A percentile compares a stretch with the other conserved stretches of the same genome.
Evolutionary conservation across 2,888 invertebrate species (phyloP).

Genomic region (Rhagophthalmus giganteus): DNA sequence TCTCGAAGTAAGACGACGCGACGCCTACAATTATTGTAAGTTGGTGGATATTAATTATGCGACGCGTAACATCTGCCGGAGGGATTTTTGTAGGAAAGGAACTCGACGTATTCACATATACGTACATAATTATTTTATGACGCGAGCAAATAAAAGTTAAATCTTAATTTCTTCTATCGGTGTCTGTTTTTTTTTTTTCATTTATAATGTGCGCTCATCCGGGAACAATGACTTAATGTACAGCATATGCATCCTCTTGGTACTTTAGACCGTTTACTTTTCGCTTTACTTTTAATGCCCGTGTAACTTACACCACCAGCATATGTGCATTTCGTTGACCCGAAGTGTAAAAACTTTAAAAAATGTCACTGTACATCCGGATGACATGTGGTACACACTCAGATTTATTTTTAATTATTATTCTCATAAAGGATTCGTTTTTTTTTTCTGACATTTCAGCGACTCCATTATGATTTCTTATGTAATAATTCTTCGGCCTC

Average conservation of each 20-base stretch:
- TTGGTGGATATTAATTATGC: conserved; percentile 10
- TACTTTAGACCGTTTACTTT: conserved; percentile 20
- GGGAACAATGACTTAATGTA: conserved; percentile 38
- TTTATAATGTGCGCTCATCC: conserved; percentile 23
- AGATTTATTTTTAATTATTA: conserved; percentile 41
- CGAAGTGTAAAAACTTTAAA: conserved; percentile 30
- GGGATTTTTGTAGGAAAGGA: conserved; percentile 6
- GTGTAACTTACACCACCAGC: conserved; percentile 26
- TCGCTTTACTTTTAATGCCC: conserved; percentile 21
- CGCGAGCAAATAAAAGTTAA: conserved; percentile 27
- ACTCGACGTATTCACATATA: no score
- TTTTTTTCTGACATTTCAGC: background rate
- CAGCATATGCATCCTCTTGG: conserved; percentile 32
- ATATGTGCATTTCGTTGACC: conserved; percentile 25
- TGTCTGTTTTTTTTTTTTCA: conserved; percentile 20
- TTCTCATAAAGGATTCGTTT: conserved; percentile 19
- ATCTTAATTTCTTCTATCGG: conserved; percentile 26
- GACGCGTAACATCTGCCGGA: conserved; percentile 18
- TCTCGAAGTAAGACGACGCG: no score
- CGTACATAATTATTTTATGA: conserved; percentile 27
- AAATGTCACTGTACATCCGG: conserved; percentile 25
- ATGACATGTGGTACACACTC: conserved; percentile 38
- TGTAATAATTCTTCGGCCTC: no score
- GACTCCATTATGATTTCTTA: no score
- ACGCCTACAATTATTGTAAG: conserved; percentile 6